These are phyloP conservation scores for Boulengeromyrus knoepffleri DNA, from an alignment of 2,113 vertebrate species.

Conservation along the genomic window DNA sequence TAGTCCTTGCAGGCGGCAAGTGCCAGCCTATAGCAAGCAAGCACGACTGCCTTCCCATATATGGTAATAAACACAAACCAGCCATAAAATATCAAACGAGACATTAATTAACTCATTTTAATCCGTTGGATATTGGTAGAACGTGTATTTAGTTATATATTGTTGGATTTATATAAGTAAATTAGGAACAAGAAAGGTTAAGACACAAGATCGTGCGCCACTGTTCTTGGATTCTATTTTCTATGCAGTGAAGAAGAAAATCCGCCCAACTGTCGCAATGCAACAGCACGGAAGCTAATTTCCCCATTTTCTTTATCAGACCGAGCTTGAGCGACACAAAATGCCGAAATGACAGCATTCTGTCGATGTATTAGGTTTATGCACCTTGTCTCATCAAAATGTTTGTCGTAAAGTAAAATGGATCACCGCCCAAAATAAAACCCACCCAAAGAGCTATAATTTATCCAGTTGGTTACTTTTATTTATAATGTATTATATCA, in stretches of 20 bases:
- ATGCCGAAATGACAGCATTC: not conserved
- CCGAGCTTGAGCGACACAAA: not conserved
- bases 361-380: not conserved
- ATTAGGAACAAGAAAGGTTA: not conserved
- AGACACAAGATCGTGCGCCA: not conserved
- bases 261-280: constrained; percentile 21
- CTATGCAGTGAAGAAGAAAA: constrained; percentile 10
- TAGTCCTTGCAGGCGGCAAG: constrained; percentile 46
- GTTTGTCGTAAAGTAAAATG: not conserved
- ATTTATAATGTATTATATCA: not conserved
- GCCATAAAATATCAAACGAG: constrained; percentile 32
- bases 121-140: not conserved
- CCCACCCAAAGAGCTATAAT: not conserved
- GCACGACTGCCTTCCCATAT: constrained; percentile 60
- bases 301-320: not conserved
- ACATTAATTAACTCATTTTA: not conserved
- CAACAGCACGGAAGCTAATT: constrained; percentile 10
- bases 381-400: not conserved
- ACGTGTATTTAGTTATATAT: not conserved
- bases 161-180: not conserved
- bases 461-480: not conserved
- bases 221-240: not conserved
- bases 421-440: not conserved
- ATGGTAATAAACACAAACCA: constrained; percentile 50
- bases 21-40: constrained; percentile 57